Evolutionary conservation across 2,888 invertebrate species (phyloP), one percentile per base, ranked within the genome.

Genomic region (Linyphia triangularis): DNA sequence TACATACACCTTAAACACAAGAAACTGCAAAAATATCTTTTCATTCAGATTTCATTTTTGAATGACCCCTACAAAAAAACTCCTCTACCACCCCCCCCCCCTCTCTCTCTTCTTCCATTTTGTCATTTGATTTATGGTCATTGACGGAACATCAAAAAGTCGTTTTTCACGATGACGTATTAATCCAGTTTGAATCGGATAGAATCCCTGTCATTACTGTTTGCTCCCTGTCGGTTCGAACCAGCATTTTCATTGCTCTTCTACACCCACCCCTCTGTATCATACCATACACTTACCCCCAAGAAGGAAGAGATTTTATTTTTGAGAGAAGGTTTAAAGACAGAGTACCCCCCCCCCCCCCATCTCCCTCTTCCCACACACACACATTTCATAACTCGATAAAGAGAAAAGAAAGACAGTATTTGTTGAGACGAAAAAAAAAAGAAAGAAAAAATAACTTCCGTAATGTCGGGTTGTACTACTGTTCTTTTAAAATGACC

Each of bases 91-190:
- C 22, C 59, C 73, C 19, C 30, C 73, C 59, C 73, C 57, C 9
- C 28, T 57, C 57, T 73, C 59, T 30, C 30, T 19, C 51, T 43
- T 57, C n/a, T 30, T 61, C 63, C 77, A 65, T 77, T 77, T 77
- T 77, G 77, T 77, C 77, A 24, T 40, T 77, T 77, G 77, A 77
- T 77, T 77, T 77, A 77, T 77, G 61, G 77, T 63, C 77, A 77
- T 77, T 65, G 61, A 77, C 77, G 40, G 63, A 65, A 77, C 77
- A 77, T 77, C 77, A 77, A 77, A 77, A 77, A 77, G 77, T 77
- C 77, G 77, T 77, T 77, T 77, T 77, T 77, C 77, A 77, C 77
- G 7, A 26, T 63, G 77, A 77, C 77, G 63, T 77, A 77, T 77
- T 77, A 77, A 77, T 77, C 77, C 77, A 77, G 77, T 77, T 77